Conservation (phyloP, 2,888 invertebrate species). For the Andrena trimmerana region DNA sequence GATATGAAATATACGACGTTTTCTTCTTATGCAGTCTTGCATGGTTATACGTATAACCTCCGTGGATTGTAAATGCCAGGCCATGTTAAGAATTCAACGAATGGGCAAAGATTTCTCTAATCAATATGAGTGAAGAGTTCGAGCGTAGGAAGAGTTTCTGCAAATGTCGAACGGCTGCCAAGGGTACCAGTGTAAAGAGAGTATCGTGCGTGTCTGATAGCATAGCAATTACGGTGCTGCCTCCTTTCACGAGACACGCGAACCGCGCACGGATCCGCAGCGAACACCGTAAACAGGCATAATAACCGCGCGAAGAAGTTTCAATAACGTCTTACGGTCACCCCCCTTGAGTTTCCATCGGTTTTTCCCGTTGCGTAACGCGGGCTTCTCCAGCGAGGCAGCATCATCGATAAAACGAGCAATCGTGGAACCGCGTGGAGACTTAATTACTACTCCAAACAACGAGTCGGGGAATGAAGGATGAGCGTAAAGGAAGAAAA, state of each 20-base stretch:
- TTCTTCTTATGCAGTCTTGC: no score
- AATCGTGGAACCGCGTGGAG: background rate
- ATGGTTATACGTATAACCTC: no score
- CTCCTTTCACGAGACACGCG: conserved; percentile 47
- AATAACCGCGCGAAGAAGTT: conserved; percentile 45
- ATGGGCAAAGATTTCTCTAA: background rate
- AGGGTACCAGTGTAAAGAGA: conserved; percentile 42
- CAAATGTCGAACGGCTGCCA: conserved; percentile 17
- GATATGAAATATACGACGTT: no score
- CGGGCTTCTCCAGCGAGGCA: background rate
- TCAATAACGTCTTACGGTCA: conserved; percentile 19
- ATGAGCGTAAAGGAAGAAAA: background rate
- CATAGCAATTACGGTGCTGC: conserved; percentile 57
- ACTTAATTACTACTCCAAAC: conserved; percentile 17
- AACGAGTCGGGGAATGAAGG: background rate
- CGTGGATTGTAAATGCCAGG: background rate
- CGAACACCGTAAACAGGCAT: conserved; percentile 37
- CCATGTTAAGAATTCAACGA: background rate
- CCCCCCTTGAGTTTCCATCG: conserved; percentile 1
- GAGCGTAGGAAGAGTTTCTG: background rate
- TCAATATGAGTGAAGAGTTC: background rate
- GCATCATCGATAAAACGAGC: background rate
- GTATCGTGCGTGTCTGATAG: conserved; percentile 58
- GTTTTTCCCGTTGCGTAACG: background rate
- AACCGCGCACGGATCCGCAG: conserved; percentile 24